Conservation (phyloP, 2,888 invertebrate genomes). For the Drosophila demipolita region DNA sequence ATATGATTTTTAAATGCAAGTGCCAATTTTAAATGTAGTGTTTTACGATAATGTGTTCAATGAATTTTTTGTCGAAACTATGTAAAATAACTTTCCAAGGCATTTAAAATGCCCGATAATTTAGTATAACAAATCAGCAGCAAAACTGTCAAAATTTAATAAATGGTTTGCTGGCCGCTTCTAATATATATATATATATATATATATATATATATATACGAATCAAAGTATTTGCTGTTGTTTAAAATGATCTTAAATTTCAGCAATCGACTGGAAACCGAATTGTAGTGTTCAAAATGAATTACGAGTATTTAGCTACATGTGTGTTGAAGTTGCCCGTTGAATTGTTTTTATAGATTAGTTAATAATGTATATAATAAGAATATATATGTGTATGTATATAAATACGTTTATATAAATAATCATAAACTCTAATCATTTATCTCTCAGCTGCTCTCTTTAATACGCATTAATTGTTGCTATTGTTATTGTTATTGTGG, state of each 20-base stretch:
- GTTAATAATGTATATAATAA: constrained; percentile 57
- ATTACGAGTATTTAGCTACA: constrained; percentile 49
- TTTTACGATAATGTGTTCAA: constrained; percentile 27
- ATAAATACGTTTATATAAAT: constrained; percentile 75
- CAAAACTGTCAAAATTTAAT: constrained; percentile 27
- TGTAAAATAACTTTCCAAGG: constrained; percentile 39
- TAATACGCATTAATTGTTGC: constrained; percentile 46
- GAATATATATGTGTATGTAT: constrained; percentile 60
- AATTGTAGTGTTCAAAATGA: constrained; percentile 44
- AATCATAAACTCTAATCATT: constrained; percentile 63
- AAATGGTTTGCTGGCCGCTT: constrained; percentile 15
- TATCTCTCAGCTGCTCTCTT: constrained; percentile 39
- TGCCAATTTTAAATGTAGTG: constrained; percentile 47
- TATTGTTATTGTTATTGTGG: constrained; percentile 52
- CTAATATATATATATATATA: constrained; percentile 4
- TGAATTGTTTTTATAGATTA: constrained; percentile 44
- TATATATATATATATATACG: constrained; percentile 9
- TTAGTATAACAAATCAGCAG: constrained; percentile 67
- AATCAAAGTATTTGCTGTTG: constrained; percentile 16
- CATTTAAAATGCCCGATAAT: constrained; percentile 55
- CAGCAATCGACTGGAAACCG: constrained; percentile 37
- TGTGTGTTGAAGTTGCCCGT: constrained; percentile 33
- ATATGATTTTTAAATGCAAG: constrained; percentile 48
- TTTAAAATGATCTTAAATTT: constrained; percentile 4
- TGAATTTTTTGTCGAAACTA: constrained; percentile 31